These are phyloP conservation scores for Dasyurus viverrinus DNA, from an alignment of 2,113 vertebrate species.

Conservation along the genomic window DNA sequence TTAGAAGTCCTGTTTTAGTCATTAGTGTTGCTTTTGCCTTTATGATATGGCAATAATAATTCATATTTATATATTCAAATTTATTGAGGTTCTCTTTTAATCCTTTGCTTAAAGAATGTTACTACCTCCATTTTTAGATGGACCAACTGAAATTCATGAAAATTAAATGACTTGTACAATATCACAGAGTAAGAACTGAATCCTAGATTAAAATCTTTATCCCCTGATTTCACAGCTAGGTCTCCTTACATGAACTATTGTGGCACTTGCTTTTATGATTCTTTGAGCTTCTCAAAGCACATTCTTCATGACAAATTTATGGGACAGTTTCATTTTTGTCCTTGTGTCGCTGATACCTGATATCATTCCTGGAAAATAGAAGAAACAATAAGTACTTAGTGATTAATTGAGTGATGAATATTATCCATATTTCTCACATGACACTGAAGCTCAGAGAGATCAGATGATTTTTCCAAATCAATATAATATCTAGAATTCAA, in stretches of 20 bases:
- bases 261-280: background rate
- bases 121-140: background rate
- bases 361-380: rapidly evolving
- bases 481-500: background rate
- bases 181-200: background rate
- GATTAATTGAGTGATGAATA: background rate
- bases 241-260: background rate
- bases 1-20: background rate
- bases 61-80: background rate
- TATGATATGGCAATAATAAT: background rate
- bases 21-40: background rate
- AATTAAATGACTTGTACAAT: background rate
- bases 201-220: background rate
- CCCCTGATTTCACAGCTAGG: background rate
- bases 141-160: background rate
- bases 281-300: background rate
- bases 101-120: background rate
- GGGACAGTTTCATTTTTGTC: background rate
- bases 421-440: rapidly evolving
- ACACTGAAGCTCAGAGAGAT: background rate
- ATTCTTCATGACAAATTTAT: background rate
- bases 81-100: background rate
- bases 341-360: background rate
- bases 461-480: background rate
- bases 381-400: background rate